Base-by-base conservation (phyloP, 2,113 vertebrate species). In the Motacilla tschutschensis region DNA sequence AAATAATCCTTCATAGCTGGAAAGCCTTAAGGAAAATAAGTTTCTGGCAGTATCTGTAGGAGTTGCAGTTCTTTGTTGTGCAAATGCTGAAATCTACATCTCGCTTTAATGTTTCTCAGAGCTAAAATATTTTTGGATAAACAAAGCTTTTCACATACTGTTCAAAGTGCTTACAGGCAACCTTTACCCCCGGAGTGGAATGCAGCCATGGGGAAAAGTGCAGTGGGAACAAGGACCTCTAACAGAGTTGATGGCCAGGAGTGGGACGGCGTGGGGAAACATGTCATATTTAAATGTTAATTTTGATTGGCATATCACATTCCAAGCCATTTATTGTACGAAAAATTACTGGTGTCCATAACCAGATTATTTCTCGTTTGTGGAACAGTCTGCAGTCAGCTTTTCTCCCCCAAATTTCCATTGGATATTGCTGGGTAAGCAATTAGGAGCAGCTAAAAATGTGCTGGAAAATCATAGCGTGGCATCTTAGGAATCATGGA, bases 81-180 rank as follows among this genome's bases (percentile, higher is more conserved):
- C 50, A 81, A 51, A 75, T 75, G 70, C 78, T 63, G 67, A 63
- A 82, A 79, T 81, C 63, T 73, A 1, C 53, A 54, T 72, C 55
- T 86, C 64, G 43, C 66, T 91, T 75, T 60, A 66, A 33, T 43
- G 55, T 60, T 74, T 79, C 46, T 58, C 8, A 12, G 22, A 66
- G 64, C n/a, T 50, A 10, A 87, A 79, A 77, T 84, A 66, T 79
- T 92, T 93, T 71, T 78, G 62, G 59, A 35, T 66, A 83, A 83
- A 91, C 65, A 62, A 83, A 92, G 83, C 47, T 0, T 73, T 76
- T 88, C 44, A n/a, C 63, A 63, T 36, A 31, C 12, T 73, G 43
- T 40, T 21, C 76, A 40, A 79, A 76, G 19, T 1, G 26, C 59
- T 87, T 84, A 35, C 64, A 79, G 54, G 36, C 65, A 73, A 3